A percentile compares a stretch with the other conserved stretches of the same genome.
Evolutionary conservation across 2,797 vertebrate genomes (phyloP).

Genomic region (Vespertilio murinus): DNA sequence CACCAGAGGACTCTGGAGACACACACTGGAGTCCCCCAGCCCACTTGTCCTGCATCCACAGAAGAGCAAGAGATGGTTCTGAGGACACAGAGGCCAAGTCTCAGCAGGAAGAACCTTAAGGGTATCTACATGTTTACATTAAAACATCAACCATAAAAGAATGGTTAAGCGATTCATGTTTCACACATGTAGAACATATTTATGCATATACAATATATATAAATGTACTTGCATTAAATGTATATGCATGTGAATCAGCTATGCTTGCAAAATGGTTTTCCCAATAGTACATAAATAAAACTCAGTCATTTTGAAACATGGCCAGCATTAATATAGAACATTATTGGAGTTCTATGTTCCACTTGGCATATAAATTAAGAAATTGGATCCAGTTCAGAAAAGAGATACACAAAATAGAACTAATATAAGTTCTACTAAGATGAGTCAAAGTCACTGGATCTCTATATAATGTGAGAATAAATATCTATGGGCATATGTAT

Average conservation of each 20-base stretch:
- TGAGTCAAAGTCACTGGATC: not conserved
- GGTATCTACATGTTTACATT: not conserved
- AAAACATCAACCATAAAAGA: not conserved
- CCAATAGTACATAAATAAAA: not conserved
- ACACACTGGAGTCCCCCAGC: not conserved
- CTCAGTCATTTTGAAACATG: not conserved
- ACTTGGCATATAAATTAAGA: not conserved
- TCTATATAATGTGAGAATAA: not conserved
- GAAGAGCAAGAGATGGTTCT: not conserved
- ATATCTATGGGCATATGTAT: not conserved
- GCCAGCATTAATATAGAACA: not conserved
- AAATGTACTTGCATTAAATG: not conserved
- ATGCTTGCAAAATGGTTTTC: conserved; percentile 7
- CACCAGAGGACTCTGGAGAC: not conserved
- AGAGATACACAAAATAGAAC: not conserved
- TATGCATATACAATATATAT: not conserved
- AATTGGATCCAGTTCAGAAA: not conserved
- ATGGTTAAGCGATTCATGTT: not conserved
- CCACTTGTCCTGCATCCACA: not conserved
- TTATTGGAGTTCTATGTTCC: not conserved
- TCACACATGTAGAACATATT: not conserved
- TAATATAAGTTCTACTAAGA: not conserved
- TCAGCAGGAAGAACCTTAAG: not conserved
- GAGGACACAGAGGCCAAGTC: not conserved
- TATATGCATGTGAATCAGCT: not conserved